Percentiles rank a stretch among this genome's conserved stretches.
Evolutionary conservation across 2,797 vertebrate species (phyloP).

Genomic region (Ctenopoma kingsleyae): DNA sequence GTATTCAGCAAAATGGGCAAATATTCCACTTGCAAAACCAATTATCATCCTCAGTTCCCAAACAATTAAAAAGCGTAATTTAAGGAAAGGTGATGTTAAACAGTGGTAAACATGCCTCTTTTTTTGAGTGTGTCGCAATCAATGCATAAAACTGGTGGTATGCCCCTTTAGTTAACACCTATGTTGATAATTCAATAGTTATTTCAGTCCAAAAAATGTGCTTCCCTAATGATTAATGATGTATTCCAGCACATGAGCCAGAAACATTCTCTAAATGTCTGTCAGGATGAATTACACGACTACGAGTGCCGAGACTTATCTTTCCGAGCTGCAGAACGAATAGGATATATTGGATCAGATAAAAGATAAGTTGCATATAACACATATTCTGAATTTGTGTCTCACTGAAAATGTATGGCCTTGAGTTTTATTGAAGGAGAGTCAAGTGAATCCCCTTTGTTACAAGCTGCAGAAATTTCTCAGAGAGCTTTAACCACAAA

Average conservation of each 20-base stretch:
- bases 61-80: too few species aligned
- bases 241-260: constrained; percentile 5
- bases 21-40: too few species aligned
- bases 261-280: neutral
- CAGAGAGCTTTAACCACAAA: constrained; percentile 15
- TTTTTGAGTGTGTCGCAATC: too few species aligned
- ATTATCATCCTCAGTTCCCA: too few species aligned
- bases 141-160: neutral
- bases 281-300: neutral
- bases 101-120: too few species aligned
- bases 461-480: constrained; percentile 19
- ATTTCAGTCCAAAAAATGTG: neutral
- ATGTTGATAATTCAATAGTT: neutral
- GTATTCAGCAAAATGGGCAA: too few species aligned
- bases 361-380: constrained; percentile 21
- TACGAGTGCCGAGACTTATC: constrained; percentile 16
- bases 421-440: neutral
- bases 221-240: neutral
- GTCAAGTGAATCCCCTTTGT: constrained; percentile 28
- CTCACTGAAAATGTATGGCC: constrained; percentile 3
- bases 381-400: constrained; percentile 1
- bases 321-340: constrained; percentile 40
- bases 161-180: neutral
- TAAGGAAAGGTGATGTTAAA: too few species aligned
- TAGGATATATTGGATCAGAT: constrained; percentile 17